phyloP scores from a whole-genome alignment of 2,113 vertebrate genomes.

The Struthidea cinerea region DNA sequence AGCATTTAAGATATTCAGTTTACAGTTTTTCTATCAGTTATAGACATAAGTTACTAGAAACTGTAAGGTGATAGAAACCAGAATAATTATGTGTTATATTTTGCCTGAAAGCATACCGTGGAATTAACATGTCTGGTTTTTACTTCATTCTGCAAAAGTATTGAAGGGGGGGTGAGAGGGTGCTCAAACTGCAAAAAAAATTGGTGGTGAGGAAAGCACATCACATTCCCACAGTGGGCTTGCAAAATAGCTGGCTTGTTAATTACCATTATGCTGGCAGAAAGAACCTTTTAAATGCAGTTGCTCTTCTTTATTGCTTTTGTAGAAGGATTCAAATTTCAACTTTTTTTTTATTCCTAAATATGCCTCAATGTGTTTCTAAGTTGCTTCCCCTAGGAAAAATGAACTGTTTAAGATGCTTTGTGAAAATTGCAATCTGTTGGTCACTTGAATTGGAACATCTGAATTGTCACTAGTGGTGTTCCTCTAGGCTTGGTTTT shows the following conservation, averaged over 20 bases:
- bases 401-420: not conserved
- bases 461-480: not conserved
- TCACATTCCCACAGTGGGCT: not conserved
- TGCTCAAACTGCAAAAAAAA: not conserved
- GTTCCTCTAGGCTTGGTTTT: not conserved
- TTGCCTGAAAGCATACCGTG: not conserved
- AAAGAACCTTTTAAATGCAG: not conserved
- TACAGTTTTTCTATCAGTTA: not conserved
- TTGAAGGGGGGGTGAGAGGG: not conserved
- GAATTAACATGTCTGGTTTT: not conserved
- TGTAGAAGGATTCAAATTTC: not conserved
- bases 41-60: not conserved
- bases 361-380: not conserved
- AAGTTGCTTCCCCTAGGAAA: not conserved
- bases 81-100: not conserved
- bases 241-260: not conserved
- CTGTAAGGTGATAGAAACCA: not conserved
- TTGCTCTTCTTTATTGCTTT: not conserved
- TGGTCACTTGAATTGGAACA: not conserved
- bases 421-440: not conserved
- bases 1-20: not conserved
- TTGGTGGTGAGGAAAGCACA: rapidly evolving
- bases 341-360: not conserved
- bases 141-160: not conserved
- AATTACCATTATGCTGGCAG: not conserved